These are phyloP conservation scores for Aethes cnicana DNA, from an alignment of 2,888 invertebrate species.

Conservation along the genomic window DNA sequence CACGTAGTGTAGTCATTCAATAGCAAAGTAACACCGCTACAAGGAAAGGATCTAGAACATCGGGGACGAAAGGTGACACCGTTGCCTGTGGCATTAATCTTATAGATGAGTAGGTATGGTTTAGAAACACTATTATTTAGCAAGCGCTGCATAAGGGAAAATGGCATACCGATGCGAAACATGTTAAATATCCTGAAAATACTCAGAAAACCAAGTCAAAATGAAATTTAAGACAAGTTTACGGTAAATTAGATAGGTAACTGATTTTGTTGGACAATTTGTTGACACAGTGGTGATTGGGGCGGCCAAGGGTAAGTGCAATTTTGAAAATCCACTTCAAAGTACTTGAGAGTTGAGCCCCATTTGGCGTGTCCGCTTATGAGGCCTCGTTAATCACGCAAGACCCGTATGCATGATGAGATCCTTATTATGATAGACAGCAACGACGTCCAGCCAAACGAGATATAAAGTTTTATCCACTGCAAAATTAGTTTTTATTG, in stretches of 20 bases:
- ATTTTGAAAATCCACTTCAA: conserved; percentile 33
- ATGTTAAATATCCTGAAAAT: neutral
- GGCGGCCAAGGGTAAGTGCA: conserved; percentile 15
- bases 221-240: neutral
- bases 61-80: conserved; percentile 76
- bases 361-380: conserved; percentile 42
- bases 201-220: neutral
- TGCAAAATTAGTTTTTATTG: conserved; percentile 26
- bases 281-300: neutral
- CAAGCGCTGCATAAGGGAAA: conserved; percentile 8
- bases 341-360: conserved; percentile 36
- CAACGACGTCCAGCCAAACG: conserved; percentile 49
- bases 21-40: conserved; percentile 55
- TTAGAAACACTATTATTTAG: conserved; percentile 30
- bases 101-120: conserved; percentile 51
- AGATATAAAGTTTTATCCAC: conserved; percentile 32
- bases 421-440: conserved; percentile 67
- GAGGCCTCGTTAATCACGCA: conserved; percentile 39
- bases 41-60: conserved; percentile 65
- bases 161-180: neutral
- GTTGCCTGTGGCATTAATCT: conserved; percentile 64
- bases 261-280: neutral
- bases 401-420: conserved; percentile 47
- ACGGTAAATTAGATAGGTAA: neutral
- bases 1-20: conserved; percentile 52